Evolutionary conservation across 2,888 invertebrate genomes (phyloP), one percentile per base, ranked within the genome.

Genomic region (Hecatera dysodea): DNA sequence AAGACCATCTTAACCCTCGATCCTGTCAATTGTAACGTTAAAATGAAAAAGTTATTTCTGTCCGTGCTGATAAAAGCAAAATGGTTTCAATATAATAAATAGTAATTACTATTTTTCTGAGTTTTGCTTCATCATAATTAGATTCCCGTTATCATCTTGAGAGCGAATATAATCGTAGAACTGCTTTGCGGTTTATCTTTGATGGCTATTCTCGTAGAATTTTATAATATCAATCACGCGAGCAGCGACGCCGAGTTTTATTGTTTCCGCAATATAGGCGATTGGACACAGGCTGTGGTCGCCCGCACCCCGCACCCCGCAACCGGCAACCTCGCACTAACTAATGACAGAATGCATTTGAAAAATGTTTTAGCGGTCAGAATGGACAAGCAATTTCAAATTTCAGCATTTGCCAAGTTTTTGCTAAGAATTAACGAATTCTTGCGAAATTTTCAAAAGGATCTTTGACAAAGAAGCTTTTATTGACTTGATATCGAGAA

Each of bases 191-290:
- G 84, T 85, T 80, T 83, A 81, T 77, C 76, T 78, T 78, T 71
- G 72, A 69, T 68, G 76, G 80, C 73, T 62, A 24, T 76, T 80
- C 78, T 72, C 79, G 74, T 81, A 83, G 72, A 79, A 79, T 84
- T 90, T 89, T 89, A 90, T 86, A 89, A 88, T 86, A 89, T 89
- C 87, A 88, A 91, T 91, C 88, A 88, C 79, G 82, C 79, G 82
- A 84, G 55, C 82, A 86, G 82, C 78, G 75, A 81, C 75, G 71
- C 66, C 19, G 75, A 81, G 70, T 84, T 90, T 88, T 91, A 91
- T 90, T 89, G 87, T 91, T 92, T 91, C 91, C 92, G 89, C 89
- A 91, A 90, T 90, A 88, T 86, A 88, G 78, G 59, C 81, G 83
- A 91, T 90, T 90, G 86, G 87, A 82, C 82, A 86, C 83, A 86